Conservation (phyloP, 2,113 vertebrate genomes). For the Brachirus orientalis region DNA sequence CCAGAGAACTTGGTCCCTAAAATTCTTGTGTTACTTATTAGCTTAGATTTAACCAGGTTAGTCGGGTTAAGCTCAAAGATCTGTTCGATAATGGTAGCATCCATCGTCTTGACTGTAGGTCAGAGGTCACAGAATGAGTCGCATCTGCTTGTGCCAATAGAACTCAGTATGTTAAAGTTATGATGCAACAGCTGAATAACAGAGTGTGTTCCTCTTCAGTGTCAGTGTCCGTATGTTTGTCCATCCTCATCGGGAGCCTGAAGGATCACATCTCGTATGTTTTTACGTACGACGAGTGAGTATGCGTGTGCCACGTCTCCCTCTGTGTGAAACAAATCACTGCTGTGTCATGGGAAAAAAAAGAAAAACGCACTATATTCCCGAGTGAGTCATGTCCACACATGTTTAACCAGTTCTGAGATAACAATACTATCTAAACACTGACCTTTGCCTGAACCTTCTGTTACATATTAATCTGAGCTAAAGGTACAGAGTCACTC, state of each 20-base stretch:
- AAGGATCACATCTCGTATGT: slow-evolving; percentile 84
- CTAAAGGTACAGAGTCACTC: not conserved
- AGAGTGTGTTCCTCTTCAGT: slow-evolving; percentile 67
- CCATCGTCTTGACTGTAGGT: no score
- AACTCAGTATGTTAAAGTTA: no score
- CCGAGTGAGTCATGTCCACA: not conserved
- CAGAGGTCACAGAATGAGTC: no score
- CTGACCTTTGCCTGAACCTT: slow-evolving; percentile 17
- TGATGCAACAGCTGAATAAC: not conserved
- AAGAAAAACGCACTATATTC: no score
- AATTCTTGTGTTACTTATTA: no score
- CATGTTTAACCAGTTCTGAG: not conserved
- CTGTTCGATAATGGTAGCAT: no score
- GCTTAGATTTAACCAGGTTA: no score
- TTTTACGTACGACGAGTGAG: slow-evolving; percentile 89
- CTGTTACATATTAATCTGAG: slow-evolving; percentile 31
- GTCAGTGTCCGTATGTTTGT: slow-evolving; percentile 76
- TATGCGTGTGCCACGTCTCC: slow-evolving; percentile 14
- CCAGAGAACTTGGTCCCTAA: no score
- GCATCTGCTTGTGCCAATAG: no score
- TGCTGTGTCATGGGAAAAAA: no score
- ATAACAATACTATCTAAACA: slow-evolving; percentile 2
- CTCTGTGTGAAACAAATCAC: not conserved
- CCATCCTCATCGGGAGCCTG: slow-evolving; percentile 75
- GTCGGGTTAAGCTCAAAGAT: no score